Evolutionary conservation across 2,888 invertebrate species (phyloP).

Genomic region (Pollenia griseotomentosa): DNA sequence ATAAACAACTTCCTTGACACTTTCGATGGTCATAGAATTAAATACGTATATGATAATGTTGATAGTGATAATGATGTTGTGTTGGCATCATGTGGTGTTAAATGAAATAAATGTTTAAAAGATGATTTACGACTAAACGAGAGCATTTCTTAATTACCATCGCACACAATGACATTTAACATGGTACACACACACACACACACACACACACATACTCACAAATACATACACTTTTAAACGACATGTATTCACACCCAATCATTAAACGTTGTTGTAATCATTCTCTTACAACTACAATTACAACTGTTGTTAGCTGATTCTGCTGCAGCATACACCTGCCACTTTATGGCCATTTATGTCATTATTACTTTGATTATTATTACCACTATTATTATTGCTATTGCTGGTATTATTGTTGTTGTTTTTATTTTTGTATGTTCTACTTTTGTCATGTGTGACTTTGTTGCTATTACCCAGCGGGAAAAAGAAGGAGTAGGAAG

Average conservation of each 20-base stretch:
- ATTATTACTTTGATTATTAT: conserved; percentile 61
- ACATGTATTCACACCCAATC: not conserved
- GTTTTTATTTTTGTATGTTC: conserved; percentile 14
- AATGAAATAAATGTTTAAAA: conserved; percentile 76
- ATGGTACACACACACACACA: not conserved
- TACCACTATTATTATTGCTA: conserved; percentile 26
- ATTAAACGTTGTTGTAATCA: conserved; percentile 13
- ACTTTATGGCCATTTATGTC: conserved; percentile 60
- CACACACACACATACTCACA: no score
- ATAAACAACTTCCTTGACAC: conserved; percentile 40
- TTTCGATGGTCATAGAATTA: conserved; percentile 25
- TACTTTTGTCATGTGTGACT: conserved; percentile 27
- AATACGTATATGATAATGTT: not conserved
- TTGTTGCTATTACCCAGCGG: conserved; percentile 18
- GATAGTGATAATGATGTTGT: conserved; percentile 1
- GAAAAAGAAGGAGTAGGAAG: no score
- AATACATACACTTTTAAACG: not conserved
- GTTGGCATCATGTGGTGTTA: conserved; percentile 75
- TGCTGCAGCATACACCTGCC: conserved; percentile 50
- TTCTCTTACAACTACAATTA: conserved; percentile 3
- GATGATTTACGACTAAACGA: conserved; percentile 76
- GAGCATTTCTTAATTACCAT: conserved; percentile 53
- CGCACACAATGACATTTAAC: conserved; percentile 28
- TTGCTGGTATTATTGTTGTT: conserved; percentile 26
- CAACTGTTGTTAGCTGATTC: not conserved